Base-by-base conservation (phyloP, 2,113 vertebrate genomes). In the Microtus oregoni region DNA sequence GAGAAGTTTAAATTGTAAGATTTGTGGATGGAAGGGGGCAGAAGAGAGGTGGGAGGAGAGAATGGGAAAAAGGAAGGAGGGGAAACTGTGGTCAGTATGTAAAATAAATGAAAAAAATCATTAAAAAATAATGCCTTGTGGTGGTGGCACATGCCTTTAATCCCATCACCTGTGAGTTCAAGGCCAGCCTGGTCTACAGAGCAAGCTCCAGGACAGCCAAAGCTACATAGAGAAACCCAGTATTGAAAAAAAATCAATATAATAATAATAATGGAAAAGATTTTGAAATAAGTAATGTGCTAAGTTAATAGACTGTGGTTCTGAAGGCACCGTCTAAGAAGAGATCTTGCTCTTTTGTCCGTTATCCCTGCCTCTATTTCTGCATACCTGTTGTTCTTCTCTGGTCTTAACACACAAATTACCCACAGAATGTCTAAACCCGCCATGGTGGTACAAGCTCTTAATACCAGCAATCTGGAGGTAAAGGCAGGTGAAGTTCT, bases 1-100 rank as follows among this genome's bases (percentile, higher is more conserved):
- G 55, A 92, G 24, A 96, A 95, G 44, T 85, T 26, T 58, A 86
- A 63, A 93, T 58, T 86, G 6, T 89, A 73, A 95, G 61, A 89
- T 73, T 73, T 73, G 70, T n/a, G 68, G 68, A 19, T 73, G 70
- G 70, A 9, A 19, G 70, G 3, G 70, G 70, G 17, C 19, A 73
- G 70, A 72, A 73, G 70, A 19, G 35, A 73, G 35, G 19, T 22
- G 8, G 3, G 17, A 7, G 35, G 8, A 38, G 35, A 9, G 70
- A 38, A 22, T 3, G 19, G 70, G 8, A 73, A 20, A 17, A n/a
- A 72, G 15, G 68, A 20, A 7, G 17, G 19, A 73, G 19, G 35
- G 68, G 32, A n/a, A 73, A 73, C 35, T 73, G 15, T 70, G 35
- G n/a, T 73, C 3, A 19, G 35, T n/a, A 0, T 73, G n/a, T 73